Evolutionary conservation across 2,113 vertebrate genomes (phyloP), one percentile per base, ranked within the genome.

Genomic region (Emydocephalus ijimae): DNA sequence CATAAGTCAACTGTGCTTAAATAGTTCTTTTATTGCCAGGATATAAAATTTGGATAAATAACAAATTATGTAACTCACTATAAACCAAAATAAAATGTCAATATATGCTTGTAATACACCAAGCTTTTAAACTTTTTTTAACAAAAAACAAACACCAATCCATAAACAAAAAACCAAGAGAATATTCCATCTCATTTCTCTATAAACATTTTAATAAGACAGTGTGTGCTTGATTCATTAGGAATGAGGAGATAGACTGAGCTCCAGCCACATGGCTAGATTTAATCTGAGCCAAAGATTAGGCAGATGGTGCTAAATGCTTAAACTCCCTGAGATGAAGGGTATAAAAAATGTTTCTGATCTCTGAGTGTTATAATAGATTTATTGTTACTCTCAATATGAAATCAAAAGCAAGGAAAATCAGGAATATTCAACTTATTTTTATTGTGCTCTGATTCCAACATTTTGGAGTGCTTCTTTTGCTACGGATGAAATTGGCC

Each of bases 251-350:
- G 56, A n/a, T 56, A 86, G 92, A 45, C 81, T 86, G 88, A 90
- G 55, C 45, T 81, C 88, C 88, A 92, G 39, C 69, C 74, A 64
- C 88, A 86, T 90, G 89, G 45, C 54, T 55, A 89, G 74, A 89
- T 89, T 50, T 55, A 85, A 14, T 89, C 52, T 85, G 88, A 90
- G 55, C 29, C 92, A 92, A 92, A 92, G 92, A 64, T 90, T 55
- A 90, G 56, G 59, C 74, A 90, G 92, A 92, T 90, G 92, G 55
- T 86, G 92, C 88, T 92, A 92, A 90, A 87, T 90, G 88, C 74
- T 48, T 52, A 39, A 89, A 85, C 54, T 43, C 85, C 88, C 39
- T 48, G 54, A 89, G 88, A 89, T 48, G 88, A 92, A 89, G 54
- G 54, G 12, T 34, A 45, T 45, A 89, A 85, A 48, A 55, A 86